A percentile compares a stretch with the other conserved stretches of the same genome.
Evolutionary conservation across 2,797 vertebrate genomes (phyloP).

Genomic region (Vultur gryphus): DNA sequence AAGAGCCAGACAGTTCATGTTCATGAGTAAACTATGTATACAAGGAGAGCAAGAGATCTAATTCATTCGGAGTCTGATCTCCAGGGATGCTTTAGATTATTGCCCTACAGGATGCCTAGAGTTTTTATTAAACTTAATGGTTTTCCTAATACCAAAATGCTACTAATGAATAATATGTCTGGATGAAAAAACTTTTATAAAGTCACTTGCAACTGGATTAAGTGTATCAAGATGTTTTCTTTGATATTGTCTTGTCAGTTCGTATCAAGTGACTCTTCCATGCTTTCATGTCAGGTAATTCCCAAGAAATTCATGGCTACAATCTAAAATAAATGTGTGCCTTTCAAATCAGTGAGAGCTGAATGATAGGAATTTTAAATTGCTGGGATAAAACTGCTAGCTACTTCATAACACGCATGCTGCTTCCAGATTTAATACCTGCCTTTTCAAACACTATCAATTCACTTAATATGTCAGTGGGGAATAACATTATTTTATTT

Average conservation of each 20-base stretch:
- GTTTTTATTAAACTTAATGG: not conserved
- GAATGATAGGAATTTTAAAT: constrained; percentile 2
- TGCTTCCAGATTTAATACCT: constrained; percentile 35
- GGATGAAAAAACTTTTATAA: constrained; percentile 6
- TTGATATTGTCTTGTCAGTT: constrained; percentile 48
- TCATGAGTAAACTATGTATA: not conserved
- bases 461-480: constrained; percentile 28
- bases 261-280: constrained; percentile 41
- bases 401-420: constrained; percentile 24
- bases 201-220: constrained; percentile 18
- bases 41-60: not conserved
- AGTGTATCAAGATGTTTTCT: constrained; percentile 10
- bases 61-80: constrained; percentile 9
- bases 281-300: constrained; percentile 64
- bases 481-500: constrained; percentile 46
- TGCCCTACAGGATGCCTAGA: not conserved
- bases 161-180: not conserved
- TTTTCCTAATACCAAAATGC: not conserved
- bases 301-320: constrained; percentile 51
- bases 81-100: not conserved
- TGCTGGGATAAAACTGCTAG: constrained; percentile 45
- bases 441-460: constrained; percentile 44
- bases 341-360: not conserved
- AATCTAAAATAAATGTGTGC: constrained; percentile 25
- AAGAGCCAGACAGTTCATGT: not conserved